Percentiles rank a stretch among this genome's conserved stretches.
These are phyloP conservation scores for Plutella xylostella DNA, from an alignment of 2,888 invertebrate species.

Conservation along the genomic window DNA sequence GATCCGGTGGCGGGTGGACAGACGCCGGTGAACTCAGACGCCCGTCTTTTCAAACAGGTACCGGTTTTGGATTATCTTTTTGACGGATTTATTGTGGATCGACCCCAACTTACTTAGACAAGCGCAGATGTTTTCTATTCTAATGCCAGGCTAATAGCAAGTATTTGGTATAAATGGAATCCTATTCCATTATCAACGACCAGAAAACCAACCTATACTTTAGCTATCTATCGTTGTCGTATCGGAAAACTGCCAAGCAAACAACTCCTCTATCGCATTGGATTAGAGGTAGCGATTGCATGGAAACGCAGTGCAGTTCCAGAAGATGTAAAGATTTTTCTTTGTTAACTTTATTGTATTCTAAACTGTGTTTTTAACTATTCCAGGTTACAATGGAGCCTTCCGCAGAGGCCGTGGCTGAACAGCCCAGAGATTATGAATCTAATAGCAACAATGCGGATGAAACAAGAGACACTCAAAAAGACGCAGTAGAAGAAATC, in stretches of 20 bases:
- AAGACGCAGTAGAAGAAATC: conserved; percentile 22
- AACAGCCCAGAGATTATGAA: conserved; percentile 5
- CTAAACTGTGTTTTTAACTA: conserved; percentile 3
- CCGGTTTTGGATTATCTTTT: conserved; percentile 67
- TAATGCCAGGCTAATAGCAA: no score
- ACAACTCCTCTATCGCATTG: no score
- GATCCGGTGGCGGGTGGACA: conserved; percentile 41
- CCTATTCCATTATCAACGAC: no score
- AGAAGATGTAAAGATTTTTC: no score
- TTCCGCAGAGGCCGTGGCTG: background rate
- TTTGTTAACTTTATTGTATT: background rate
- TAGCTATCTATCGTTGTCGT: no score
- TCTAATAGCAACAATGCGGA: conserved; percentile 10
- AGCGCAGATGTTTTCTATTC: no score
- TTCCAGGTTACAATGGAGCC: conserved; percentile 43
- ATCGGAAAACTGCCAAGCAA: no score
- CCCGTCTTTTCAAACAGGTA: conserved; percentile 64
- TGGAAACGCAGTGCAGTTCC: no score
- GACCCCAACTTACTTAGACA: no score
- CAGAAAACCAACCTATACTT: no score
- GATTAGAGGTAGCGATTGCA: no score
- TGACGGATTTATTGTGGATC: conserved; percentile 62
- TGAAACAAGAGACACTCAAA: conserved; percentile 19
- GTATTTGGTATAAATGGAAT: no score
- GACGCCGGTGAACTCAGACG: conserved; percentile 52